Base-by-base conservation (phyloP, 2,888 invertebrate genomes). In the Hemicrepidius hirtus region DNA sequence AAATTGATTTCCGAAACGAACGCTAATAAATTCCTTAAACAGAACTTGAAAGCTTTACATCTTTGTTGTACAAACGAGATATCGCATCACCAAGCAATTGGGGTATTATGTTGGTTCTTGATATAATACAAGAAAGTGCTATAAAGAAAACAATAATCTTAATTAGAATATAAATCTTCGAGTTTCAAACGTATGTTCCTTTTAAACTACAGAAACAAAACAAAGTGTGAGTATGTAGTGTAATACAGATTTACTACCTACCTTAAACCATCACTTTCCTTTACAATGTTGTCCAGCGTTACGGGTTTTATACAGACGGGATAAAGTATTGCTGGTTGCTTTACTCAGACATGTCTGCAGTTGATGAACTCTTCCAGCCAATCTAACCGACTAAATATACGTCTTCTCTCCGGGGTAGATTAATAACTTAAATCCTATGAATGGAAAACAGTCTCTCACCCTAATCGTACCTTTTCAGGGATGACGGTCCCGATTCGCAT, bases 171-270 rank as follows among this genome's bases (percentile, higher is more conserved):
- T 37, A 53, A 57, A 57, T 57, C 7, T 13, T 24, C 49, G 4
- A 20, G 18, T 20, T 49, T 12, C 5, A 35, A 16, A 9, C 35
- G 20, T 12, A 35, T 2, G 6, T 35, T 37, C 13, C 4, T 37
- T 16, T 6, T 10, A 3, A 24, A 28, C 12, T n/a, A 5, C 18
- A 6, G 6, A 13, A 28, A 32, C 49, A 50, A 64, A 65, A 65
- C 53, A 53, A n/a, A 65, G n/a, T 53, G n/a, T 18, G 53, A 65
- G 50, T 53, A 24, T 16, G 46, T 12, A 16, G 9, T 55, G 32
- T 66, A 55, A 55, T 66, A 57, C 57, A 66, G 55, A 66, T 66
- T 66, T 66, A 55, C 44, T 53, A 16, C 55, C 44, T 53, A 16
- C 55, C 21, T 41, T 7, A 40, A 65, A 53, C 13, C 53, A 50